These are phyloP conservation scores for Argynnis bischoffii DNA, from an alignment of 2,888 invertebrate genomes.

Conservation along the genomic window DNA sequence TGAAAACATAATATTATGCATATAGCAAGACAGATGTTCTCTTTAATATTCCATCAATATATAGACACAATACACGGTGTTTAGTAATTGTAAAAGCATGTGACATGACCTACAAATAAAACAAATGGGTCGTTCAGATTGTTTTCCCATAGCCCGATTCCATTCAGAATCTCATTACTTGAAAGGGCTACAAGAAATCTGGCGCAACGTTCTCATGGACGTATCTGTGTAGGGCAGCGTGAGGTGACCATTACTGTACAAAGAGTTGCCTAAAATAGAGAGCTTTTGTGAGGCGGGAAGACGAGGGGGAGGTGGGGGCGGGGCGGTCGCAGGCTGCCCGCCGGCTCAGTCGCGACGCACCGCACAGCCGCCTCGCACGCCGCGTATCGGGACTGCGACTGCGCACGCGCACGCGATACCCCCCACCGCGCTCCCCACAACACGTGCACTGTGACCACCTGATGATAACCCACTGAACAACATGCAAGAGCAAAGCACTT, in stretches of 20 bases:
- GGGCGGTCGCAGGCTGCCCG: conserved; percentile 74
- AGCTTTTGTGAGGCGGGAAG: conserved; percentile 80
- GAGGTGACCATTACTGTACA: conserved; percentile 82
- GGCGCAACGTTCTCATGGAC: conserved; percentile 80
- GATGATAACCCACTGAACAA: conserved; percentile 47
- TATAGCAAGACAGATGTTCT: neutral
- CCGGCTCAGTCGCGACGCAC: conserved; percentile 79
- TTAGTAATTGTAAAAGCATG: conserved; percentile 27
- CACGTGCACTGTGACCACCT: conserved; percentile 62
- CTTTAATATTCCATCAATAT: neutral
- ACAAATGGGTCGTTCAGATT: conserved; percentile 65
- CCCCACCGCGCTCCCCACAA: conserved; percentile 60
- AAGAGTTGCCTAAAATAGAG: conserved; percentile 83
- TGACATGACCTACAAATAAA: conserved; percentile 73
- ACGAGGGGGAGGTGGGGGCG: conserved; percentile 75
- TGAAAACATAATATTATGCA: no score
- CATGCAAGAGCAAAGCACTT: conserved; percentile 80
- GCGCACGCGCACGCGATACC: conserved; percentile 72
- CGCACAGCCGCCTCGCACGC: conserved; percentile 76
- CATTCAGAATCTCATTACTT: conserved; percentile 82
- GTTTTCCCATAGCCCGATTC: conserved; percentile 69
- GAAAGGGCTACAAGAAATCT: conserved; percentile 78
- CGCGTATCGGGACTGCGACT: conserved; percentile 57
- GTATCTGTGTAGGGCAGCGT: conserved; percentile 81
- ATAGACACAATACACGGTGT: conserved; percentile 11